These are phyloP conservation scores for Bicyclus anynana DNA, from an alignment of 1,140 invertebrate species.

Conservation along the genomic window DNA sequence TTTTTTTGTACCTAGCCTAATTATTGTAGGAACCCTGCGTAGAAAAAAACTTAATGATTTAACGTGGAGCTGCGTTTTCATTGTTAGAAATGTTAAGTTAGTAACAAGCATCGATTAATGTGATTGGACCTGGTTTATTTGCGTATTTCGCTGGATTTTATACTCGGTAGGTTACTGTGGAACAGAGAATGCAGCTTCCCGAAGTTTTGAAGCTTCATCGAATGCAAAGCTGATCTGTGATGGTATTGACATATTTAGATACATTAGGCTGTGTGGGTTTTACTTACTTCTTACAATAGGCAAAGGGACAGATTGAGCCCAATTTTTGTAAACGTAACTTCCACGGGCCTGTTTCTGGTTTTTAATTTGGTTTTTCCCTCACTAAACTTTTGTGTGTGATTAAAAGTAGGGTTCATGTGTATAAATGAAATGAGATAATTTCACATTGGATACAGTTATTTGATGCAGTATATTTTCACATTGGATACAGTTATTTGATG, in stretches of 20 bases:
- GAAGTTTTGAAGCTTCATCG: slow-evolving; percentile 48
- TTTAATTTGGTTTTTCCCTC: no score
- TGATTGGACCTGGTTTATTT: not conserved
- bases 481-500: no score
- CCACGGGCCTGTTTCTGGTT: slow-evolving; percentile 36
- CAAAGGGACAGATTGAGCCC: slow-evolving; percentile 30
- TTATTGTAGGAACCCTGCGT: not conserved
- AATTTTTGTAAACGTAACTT: slow-evolving; percentile 33
- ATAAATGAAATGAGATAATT: no score
- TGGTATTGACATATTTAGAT: slow-evolving; percentile 69
- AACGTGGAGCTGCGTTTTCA: not conserved
- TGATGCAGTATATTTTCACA: no score
- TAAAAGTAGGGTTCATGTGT: not conserved
- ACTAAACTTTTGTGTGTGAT: no score
- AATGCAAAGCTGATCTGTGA: slow-evolving; percentile 73
- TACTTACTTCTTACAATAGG: slow-evolving; percentile 34
- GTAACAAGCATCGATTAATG: not conserved
- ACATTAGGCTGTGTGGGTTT: slow-evolving; percentile 62
- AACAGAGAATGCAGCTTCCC: slow-evolving; percentile 41
- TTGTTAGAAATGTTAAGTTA: not conserved
- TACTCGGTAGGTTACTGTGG: not conserved
- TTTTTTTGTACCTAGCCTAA: not conserved
- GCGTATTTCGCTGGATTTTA: not conserved
- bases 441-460: no score
- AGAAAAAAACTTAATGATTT: not conserved